Percentiles rank a stretch among this genome's conserved stretches.
Conservation (phyloP, 1,140 invertebrate genomes). For the Adelges cooleyi region DNA sequence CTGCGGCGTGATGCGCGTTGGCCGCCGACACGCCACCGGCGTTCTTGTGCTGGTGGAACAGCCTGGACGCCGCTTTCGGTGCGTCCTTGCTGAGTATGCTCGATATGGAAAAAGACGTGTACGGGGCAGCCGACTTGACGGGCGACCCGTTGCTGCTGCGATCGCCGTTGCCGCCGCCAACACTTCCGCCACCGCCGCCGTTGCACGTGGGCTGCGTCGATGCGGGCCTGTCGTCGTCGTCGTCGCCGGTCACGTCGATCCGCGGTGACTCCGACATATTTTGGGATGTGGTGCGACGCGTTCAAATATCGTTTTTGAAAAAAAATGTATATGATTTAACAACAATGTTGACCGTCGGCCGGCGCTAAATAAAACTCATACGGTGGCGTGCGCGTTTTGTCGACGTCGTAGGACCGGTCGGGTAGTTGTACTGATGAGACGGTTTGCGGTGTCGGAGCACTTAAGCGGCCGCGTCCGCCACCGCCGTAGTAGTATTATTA, state of each 20-base stretch:
- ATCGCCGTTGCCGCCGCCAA: slow-evolving; percentile 61
- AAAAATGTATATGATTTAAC: no score
- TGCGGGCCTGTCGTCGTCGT: neutral
- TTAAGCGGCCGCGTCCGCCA: neutral
- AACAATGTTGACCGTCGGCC: no score
- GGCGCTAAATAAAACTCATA: neutral
- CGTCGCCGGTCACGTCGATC: slow-evolving; percentile 19
- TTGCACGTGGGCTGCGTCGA: slow-evolving; percentile 38
- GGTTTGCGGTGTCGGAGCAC: slow-evolving; percentile 25
- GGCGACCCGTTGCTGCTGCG: slow-evolving; percentile 18
- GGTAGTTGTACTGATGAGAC: neutral
- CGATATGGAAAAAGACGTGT: slow-evolving; percentile 34
- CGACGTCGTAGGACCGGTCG: slow-evolving; percentile 10
- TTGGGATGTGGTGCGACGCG: no score
- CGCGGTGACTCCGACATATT: slow-evolving; percentile 30
- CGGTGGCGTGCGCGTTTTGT: slow-evolving; percentile 9
- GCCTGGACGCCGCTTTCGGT: neutral
- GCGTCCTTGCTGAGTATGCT: slow-evolving; percentile 31
- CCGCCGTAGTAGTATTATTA: slow-evolving; percentile 3
- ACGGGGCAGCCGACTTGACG: slow-evolving; percentile 22
- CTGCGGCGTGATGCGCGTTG: neutral
- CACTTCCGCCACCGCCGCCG: slow-evolving; percentile 63
- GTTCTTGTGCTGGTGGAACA: neutral
- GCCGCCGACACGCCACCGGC: neutral
- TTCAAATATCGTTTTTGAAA: no score